These are phyloP conservation scores for Noctua pronuba DNA, from an alignment of 2,888 invertebrate genomes.

Conservation along the genomic window DNA sequence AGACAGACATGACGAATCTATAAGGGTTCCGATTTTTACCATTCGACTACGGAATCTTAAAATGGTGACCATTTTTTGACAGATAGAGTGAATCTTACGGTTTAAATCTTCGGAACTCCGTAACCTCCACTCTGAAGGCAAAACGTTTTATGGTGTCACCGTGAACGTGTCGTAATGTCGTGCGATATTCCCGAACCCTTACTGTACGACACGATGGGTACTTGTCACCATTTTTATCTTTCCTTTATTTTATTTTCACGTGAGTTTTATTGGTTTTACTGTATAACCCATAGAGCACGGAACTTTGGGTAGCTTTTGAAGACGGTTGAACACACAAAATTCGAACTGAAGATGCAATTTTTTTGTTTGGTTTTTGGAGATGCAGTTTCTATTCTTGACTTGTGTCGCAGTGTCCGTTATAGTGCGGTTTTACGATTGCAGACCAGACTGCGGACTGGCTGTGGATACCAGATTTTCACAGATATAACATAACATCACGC, in stretches of 20 bases:
- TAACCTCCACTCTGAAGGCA: not conserved
- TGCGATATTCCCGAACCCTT: not conserved
- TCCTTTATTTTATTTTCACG: conserved; percentile 8
- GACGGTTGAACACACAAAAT: not conserved
- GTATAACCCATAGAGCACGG: not conserved
- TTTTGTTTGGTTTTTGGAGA: no score
- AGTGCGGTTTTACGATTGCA: no score
- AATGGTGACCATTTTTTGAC: no score
- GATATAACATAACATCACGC: no score
- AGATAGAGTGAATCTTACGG: not conserved
- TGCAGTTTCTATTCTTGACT: not conserved
- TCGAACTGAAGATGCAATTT: not conserved
- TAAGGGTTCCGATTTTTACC: no score
- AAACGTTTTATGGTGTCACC: conserved; percentile 17
- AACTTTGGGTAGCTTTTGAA: not conserved
- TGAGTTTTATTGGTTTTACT: conserved; percentile 31
- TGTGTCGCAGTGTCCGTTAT: not conserved
- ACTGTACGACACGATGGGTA: not conserved
- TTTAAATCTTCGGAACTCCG: not conserved
- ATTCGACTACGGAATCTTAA: no score
- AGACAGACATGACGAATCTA: no score
- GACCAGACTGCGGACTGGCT: no score
- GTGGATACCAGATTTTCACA: no score
- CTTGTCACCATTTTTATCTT: conserved; percentile 19
- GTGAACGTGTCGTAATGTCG: conserved; percentile 12